Evolutionary conservation across 2,888 invertebrate species (phyloP).

Genomic region (Lydus trimaculatus): DNA sequence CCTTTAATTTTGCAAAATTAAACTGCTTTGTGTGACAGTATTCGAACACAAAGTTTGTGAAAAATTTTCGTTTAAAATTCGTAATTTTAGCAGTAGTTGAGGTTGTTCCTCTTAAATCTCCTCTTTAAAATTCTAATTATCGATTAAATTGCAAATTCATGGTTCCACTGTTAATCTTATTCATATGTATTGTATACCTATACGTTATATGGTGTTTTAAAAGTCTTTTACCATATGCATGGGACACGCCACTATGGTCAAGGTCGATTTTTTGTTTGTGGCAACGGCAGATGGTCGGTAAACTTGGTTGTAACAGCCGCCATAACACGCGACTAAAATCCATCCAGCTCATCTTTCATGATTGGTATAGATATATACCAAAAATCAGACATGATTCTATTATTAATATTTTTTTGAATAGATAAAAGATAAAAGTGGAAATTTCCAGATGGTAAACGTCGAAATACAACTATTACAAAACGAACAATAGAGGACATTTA

Average conservation of each 20-base stretch:
- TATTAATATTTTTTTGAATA: not conserved
- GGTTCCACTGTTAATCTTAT: not conserved
- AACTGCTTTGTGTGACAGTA: too few relatives aligned
- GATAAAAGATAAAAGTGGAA: not conserved
- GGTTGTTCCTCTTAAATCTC: not conserved
- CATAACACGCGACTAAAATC: conserved; percentile 2
- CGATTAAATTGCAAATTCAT: not conserved
- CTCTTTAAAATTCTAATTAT: not conserved
- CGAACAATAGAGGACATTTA: not conserved
- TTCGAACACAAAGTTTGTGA: too few relatives aligned
- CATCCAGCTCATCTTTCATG: not conserved
- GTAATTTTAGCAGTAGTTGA: not conserved
- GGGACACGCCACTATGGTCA: not conserved
- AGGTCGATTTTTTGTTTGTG: not conserved
- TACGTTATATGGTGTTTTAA: conserved; percentile 2
- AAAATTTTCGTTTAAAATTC: not conserved
- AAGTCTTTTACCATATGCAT: not conserved
- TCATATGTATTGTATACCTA: not conserved
- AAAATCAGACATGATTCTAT: not conserved
- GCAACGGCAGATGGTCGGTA: not conserved
- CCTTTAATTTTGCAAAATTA: too few relatives aligned
- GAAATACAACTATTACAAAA: not conserved
- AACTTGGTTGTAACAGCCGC: not conserved
- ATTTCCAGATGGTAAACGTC: conserved; percentile 1
- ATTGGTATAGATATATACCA: not conserved